phyloP scores from a whole-genome alignment of 2,888 invertebrate genomes.

The Quadriops clusia region DNA sequence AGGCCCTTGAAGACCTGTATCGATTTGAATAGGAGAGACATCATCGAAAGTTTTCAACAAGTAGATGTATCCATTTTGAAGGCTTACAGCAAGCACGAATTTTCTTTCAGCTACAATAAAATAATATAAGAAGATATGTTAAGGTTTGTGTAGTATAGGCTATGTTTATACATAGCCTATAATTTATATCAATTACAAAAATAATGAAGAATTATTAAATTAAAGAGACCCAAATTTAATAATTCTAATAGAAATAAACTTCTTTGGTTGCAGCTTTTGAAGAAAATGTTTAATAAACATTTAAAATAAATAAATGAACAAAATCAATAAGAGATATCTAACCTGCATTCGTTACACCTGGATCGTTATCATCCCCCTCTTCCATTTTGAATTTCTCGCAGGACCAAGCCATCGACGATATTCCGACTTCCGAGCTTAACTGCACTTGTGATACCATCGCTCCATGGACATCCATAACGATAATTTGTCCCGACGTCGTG shows the following conservation, averaged over 20 bases:
- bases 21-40: conserved; percentile 76
- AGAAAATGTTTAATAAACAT: no score
- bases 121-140: no score
- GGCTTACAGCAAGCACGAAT: conserved; percentile 76
- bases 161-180: no score
- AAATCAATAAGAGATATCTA: conserved; percentile 5
- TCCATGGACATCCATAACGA: conserved; percentile 94
- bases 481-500: conserved; percentile 86
- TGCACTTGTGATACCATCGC: conserved; percentile 92
- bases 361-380: conserved; percentile 68
- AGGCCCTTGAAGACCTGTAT: conserved; percentile 70
- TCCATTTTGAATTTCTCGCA: conserved; percentile 98
- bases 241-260: no score
- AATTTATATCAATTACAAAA: no score
- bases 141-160: no score
- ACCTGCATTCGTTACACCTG: conserved; percentile 43
- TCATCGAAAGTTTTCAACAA: conserved; percentile 87
- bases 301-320: no score
- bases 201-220: no score
- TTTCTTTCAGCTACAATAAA: conserved; percentile 44
- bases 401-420: conserved; percentile 90
- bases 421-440: conserved; percentile 73
- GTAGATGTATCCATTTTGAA: conserved; percentile 82
- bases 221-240: no score
- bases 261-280: no score